A percentile compares a stretch with the other conserved stretches of the same genome.
Evolutionary conservation across 2,888 invertebrate genomes (phyloP).

Genomic region (Rhopalosiphum nymphaeae): DNA sequence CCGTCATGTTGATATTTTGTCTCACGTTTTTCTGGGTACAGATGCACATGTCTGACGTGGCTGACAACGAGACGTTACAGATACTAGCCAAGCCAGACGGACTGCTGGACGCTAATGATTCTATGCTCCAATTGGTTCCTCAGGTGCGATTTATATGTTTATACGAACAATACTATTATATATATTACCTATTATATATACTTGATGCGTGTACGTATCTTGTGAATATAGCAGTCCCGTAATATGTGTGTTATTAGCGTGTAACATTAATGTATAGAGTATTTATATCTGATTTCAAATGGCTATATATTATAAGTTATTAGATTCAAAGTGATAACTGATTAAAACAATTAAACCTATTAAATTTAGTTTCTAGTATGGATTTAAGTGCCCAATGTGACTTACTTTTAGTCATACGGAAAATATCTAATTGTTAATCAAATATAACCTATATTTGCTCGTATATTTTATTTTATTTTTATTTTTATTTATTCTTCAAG

Average conservation of each 20-base stretch:
- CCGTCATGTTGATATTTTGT: conserved; percentile 72
- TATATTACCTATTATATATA: background rate
- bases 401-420: background rate
- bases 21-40: conserved; percentile 77
- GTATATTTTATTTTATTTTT: too few relatives aligned
- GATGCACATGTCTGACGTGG: conserved; percentile 75
- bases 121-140: conserved; percentile 85
- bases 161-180: background rate
- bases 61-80: conserved; percentile 67
- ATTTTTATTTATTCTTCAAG: too few relatives aligned
- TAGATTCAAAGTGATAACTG: background rate
- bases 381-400: background rate
- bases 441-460: background rate
- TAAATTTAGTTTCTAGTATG: background rate
- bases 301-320: background rate
- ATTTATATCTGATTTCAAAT: background rate
- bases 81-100: conserved; percentile 61
- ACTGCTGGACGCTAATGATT: conserved; percentile 74
- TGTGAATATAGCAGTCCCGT: background rate
- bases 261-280: background rate
- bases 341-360: background rate
- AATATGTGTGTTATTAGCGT: background rate
- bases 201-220: background rate
- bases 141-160: conserved; percentile 72
- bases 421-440: background rate